Percentiles rank a stretch among this genome's conserved stretches.
phyloP scores from a whole-genome alignment of 2,113 vertebrate genomes.

The Rattus rattus region DNA sequence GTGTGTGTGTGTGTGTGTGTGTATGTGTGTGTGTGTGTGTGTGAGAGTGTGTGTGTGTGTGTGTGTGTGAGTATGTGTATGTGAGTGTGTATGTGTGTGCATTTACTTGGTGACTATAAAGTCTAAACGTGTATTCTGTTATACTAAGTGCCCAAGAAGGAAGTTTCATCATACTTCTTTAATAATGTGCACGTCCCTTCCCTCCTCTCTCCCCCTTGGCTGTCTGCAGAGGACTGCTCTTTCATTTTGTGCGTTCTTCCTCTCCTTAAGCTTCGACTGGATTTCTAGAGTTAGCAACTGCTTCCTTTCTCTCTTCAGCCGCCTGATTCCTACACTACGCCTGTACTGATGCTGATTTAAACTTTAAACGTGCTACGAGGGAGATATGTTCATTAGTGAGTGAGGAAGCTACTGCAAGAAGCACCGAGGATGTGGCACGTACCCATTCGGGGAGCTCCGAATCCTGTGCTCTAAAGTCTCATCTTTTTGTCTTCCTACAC shows the following conservation, averaged over 20 bases:
- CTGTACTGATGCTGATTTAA: not conserved
- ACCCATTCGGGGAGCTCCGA: constrained; percentile 2
- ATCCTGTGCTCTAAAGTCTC: not conserved
- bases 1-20: not conserved
- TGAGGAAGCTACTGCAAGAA: not conserved
- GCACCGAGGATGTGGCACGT: not conserved
- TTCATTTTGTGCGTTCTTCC: not conserved
- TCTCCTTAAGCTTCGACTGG: not conserved
- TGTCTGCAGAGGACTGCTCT: not conserved
- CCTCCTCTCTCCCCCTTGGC: not conserved
- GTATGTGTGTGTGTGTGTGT: too few species aligned
- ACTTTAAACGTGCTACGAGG: not conserved
- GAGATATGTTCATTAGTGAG: not conserved
- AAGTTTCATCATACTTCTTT: not conserved
- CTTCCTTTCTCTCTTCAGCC: not conserved
- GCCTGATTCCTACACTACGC: not conserved
- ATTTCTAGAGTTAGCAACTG: not conserved
- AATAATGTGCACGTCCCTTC: not conserved
- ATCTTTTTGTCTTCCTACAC: not conserved
- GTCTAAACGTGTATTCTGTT: not conserved
- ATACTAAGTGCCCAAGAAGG: not conserved
- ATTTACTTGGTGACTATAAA: not conserved
- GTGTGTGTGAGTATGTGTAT: not conserved
- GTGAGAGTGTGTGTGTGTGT: too few species aligned
- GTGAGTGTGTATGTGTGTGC: not conserved